phyloP scores from a whole-genome alignment of 2,113 vertebrate genomes.

The Panthera leo region DNA sequence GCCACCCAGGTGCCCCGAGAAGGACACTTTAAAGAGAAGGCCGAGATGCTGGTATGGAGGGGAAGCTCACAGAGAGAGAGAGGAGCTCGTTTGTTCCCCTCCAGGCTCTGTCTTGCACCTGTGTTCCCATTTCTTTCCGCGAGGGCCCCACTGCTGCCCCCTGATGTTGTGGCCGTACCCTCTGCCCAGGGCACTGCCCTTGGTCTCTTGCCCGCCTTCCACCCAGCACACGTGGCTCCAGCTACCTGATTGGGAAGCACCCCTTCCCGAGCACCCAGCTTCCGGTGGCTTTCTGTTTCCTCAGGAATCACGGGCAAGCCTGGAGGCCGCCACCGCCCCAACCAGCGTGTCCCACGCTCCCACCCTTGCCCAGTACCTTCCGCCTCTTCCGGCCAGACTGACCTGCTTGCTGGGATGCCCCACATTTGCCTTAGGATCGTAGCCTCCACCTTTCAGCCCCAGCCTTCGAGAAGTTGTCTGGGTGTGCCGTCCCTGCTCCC shows the following conservation, averaged over 20 bases:
- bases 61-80: not conserved
- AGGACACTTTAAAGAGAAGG: not conserved
- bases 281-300: not conserved
- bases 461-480: not conserved
- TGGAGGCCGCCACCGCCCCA: not conserved
- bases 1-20: not conserved
- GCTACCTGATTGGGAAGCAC: not conserved
- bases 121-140: not conserved
- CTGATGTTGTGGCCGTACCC: fast-evolving
- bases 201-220: not conserved
- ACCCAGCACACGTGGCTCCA: fast-evolving
- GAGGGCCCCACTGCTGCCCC: too few species aligned
- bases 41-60: not conserved
- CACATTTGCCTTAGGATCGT: not conserved
- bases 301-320: not conserved
- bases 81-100: not conserved
- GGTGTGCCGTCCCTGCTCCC: not conserved
- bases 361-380: not conserved
- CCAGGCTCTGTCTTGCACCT: not conserved
- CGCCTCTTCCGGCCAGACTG: not conserved
- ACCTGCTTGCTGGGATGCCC: not conserved
- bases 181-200: not conserved
- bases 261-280: not conserved
- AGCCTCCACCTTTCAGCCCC: not conserved
- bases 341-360: not conserved